Evolutionary conservation across 1,140 invertebrate species (phyloP), one percentile per base, ranked within the genome.

Genomic region (Pteromalus puparum): DNA sequence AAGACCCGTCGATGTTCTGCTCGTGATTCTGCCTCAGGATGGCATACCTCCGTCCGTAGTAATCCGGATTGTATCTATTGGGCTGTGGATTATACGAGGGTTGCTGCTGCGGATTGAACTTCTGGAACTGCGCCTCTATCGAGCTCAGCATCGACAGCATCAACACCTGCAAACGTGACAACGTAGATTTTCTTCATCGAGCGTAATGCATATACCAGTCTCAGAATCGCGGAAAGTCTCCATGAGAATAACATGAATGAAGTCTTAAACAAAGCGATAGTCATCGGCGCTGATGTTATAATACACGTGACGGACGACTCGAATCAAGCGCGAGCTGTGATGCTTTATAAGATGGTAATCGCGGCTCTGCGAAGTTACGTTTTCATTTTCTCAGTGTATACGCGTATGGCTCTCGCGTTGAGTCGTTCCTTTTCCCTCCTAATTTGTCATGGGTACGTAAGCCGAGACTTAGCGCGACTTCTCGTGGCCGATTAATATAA

Each of bases 21-120:
- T 91, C 88, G 26, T 91, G 89, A 76, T 86, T 90, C 70, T 92
- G 90, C 24, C 89, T 86, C 46, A 92, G 80, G 78, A 92, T 92
- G 48, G 90, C 90, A 81, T 87, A 84, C 24, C 88, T 87, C 82
- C 89, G 86, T 0, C 90, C 89, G 78, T 90, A 90, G 67, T 90
- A 90, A 87, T 89, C 67, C 15, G 73, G n/a, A 82, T 72, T 77
- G n/a, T 82, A 76, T 0, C 53, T 53, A 42, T 42, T 42, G 6
- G 73, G 18, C 34, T 81, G 70, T 2, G n/a, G 9, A n/a, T 74
- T 81, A 34, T 76, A 79, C 9, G 46, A 26, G 75, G 75, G 28
- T 10, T 77, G 42, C 42, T 53, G 42, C 21, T 42, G 34, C 28
- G 73, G 73, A 34, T 74, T 74, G 73, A 18, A 74, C 34, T 61